Evolutionary conservation across 2,888 invertebrate genomes (phyloP), one percentile per base, ranked within the genome.

Genomic region (Brenthis hecate): DNA sequence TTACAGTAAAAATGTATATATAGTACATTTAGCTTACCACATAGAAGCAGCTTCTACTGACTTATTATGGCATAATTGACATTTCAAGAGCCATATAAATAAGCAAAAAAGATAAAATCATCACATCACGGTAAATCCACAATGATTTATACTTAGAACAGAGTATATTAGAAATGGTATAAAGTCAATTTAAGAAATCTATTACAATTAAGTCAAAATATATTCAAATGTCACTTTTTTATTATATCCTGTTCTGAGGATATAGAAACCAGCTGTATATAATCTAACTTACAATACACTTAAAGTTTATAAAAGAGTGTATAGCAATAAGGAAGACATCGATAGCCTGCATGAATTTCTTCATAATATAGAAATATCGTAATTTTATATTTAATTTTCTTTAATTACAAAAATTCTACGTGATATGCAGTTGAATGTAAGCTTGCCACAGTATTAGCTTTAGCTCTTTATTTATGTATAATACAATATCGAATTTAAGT

Each of bases 261-360:
- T n/a, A 62, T 61, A 32, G 51, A 68, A 28, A 28, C 48, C 66
- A 66, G 66, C 71, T 70, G 66, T 76, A 69, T 50, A 50, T 68
- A 68, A 74, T 86, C 87, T 89, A 89, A 82, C 87, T 88, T 90
- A 91, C 83, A 75, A 75, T 86, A 43, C 80, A 85, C 85, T 88
- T 88, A 88, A 79, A 81, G 78, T 84, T 81, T 85, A 87, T 88
- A 89, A 85, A 87, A 86, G 88, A 91, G 86, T 92, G 87, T 92
- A 92, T 92, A 92, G 92, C 92, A 88, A 84, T 88, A 87, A 91
- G 92, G 92, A 92, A 92, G 92, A 92, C 92, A 92, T 92, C 87
- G 85, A 91, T 91, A 91, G 92, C 92, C 36, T 43, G 36, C 36
- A 43, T 43, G 36, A 43, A 16, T 60, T 60, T 50, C 32, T 50